These are phyloP conservation scores for Nomada goodeniana DNA, from an alignment of 2,888 invertebrate species.

Conservation along the genomic window DNA sequence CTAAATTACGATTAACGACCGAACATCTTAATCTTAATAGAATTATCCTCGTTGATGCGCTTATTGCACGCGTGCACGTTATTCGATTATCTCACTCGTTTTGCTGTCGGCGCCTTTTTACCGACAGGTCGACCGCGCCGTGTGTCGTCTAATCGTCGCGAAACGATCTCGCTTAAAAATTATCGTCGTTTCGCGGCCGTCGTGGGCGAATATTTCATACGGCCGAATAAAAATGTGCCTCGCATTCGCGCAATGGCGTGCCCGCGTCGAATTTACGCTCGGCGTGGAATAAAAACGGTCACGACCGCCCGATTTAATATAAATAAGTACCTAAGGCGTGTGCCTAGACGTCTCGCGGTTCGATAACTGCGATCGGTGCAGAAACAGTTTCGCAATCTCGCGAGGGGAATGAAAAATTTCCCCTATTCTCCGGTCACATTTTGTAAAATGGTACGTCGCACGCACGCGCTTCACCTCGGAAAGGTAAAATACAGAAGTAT, in stretches of 20 bases:
- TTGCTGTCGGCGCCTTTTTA: slow-evolving; percentile 3
- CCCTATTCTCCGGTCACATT: slow-evolving; percentile 11
- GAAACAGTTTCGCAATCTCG: too few relatives aligned
- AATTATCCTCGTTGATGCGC: slow-evolving; percentile 20
- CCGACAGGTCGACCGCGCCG: slow-evolving; percentile 8
- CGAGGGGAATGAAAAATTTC: background rate
- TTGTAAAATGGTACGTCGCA: slow-evolving; percentile 51
- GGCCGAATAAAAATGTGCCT: slow-evolving; percentile 8
- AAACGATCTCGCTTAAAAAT: background rate
- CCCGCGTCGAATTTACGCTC: slow-evolving; percentile 3
- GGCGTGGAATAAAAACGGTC: background rate
- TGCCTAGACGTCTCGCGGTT: too few relatives aligned
- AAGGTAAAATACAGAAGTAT: slow-evolving; percentile 28
- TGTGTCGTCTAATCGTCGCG: background rate
- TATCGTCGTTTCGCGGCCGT: background rate
- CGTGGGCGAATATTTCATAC: background rate
- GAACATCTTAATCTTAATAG: background rate
- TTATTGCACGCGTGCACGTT: background rate
- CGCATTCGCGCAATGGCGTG: slow-evolving; percentile 13
- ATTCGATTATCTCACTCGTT: slow-evolving; percentile 30
- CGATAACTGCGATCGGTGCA: too few relatives aligned
- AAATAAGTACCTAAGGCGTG: slow-evolving; percentile 9
- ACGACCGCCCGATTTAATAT: background rate
- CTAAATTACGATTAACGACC: background rate
- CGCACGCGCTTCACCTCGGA: slow-evolving; percentile 23